phyloP scores from a whole-genome alignment of 1,140 invertebrate species.

The Zaprionus kolodkinae region DNA sequence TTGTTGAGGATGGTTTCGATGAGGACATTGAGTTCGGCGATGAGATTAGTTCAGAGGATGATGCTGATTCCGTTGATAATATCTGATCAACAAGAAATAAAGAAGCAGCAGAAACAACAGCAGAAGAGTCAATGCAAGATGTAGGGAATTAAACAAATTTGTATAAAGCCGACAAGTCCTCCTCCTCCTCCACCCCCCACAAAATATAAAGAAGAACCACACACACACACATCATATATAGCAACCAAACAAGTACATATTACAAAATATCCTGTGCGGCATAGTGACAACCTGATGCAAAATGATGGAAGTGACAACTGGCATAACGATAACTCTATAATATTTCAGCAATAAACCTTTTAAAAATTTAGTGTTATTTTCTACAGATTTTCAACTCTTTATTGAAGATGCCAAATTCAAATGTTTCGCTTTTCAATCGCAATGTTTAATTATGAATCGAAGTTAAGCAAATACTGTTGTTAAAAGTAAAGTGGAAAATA shows the following conservation, averaged over 20 bases:
- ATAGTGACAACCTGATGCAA: conserved; percentile 14
- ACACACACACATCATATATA: conserved; percentile 13
- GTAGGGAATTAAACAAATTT: conserved; percentile 77
- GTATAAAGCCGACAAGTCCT: conserved; percentile 61
- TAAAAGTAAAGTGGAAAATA: conserved; percentile 27
- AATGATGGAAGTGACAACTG: conserved; percentile 22
- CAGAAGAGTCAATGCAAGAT: conserved; percentile 61
- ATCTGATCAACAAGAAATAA: conserved; percentile 84
- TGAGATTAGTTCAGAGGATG: conserved; percentile 94
- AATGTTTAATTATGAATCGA: conserved; percentile 38
- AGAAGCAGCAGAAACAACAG: conserved; percentile 25
- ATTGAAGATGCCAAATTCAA: conserved; percentile 55
- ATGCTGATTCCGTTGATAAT: conserved; percentile 91
- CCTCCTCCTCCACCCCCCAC: conserved; percentile 8
- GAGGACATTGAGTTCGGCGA: conserved; percentile 98
- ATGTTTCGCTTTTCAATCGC: conserved; percentile 42
- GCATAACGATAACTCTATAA: conserved; percentile 12
- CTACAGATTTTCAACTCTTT: conserved; percentile 33
- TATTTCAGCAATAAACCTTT: conserved; percentile 41
- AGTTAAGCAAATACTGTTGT: conserved; percentile 50
- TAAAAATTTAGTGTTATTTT: conserved; percentile 46
- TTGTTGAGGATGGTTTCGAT: conserved; percentile 96
- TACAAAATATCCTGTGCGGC: conserved; percentile 20
- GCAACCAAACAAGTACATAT: conserved; percentile 16
- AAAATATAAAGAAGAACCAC: conserved; percentile 11